A percentile compares a stretch with the other conserved stretches of the same genome.
phyloP scores from a whole-genome alignment of 1,140 invertebrate genomes.

The Prorops nasuta region DNA sequence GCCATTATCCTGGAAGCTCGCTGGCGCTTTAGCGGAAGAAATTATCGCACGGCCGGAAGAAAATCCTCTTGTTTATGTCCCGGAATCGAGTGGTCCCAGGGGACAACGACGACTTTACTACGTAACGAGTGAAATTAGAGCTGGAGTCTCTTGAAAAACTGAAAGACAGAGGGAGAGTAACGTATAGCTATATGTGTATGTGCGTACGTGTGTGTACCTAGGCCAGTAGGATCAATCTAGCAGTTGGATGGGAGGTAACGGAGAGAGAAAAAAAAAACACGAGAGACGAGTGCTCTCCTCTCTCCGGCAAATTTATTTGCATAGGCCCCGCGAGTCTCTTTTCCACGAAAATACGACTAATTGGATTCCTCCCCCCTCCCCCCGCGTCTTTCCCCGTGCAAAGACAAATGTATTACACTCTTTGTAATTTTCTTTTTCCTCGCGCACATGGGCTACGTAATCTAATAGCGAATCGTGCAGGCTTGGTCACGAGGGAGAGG shows the following conservation, averaged over 20 bases:
- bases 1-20: not conserved
- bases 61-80: constrained; percentile 27
- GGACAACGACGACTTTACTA: not conserved
- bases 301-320: constrained; percentile 26
- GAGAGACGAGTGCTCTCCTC: too few species aligned
- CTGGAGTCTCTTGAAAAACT: constrained; percentile 9
- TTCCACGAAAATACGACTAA: constrained; percentile 23
- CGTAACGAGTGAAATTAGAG: constrained; percentile 22
- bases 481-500: not conserved
- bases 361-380: constrained; percentile 12
- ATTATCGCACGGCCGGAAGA: constrained; percentile 13
- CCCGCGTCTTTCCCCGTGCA: not conserved
- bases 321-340: constrained; percentile 26
- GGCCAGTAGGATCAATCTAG: not conserved
- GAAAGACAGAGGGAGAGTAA: not conserved
- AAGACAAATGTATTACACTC: not conserved
- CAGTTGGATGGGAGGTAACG: not conserved
- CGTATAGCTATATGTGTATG: not conserved
- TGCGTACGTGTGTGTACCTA: not conserved
- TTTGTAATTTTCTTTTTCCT: not conserved
- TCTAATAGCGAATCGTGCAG: constrained; percentile 30
- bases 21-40: constrained; percentile 9
- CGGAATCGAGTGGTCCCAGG: constrained; percentile 19
- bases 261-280: too few species aligned
- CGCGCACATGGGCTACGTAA: constrained; percentile 22